Conservation (phyloP, 1,140 invertebrate genomes). For the Drosophila triauraria region DNA sequence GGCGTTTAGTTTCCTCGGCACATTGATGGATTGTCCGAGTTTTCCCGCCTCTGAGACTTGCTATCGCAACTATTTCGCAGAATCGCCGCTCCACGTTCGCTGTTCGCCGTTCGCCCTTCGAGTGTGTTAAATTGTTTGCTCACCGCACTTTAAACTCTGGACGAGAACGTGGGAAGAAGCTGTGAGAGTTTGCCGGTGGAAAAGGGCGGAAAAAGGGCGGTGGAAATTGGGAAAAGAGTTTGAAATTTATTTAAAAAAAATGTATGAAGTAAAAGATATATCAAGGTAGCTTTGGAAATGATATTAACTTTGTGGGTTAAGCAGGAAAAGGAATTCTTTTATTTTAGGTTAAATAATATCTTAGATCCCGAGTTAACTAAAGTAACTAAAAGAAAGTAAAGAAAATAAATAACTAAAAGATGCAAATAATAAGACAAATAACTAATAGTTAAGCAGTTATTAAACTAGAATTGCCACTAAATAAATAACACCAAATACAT, state of each 20-base stretch:
- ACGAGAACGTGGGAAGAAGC: slow-evolving; percentile 58
- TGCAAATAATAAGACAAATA: no score
- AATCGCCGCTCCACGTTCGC: background rate
- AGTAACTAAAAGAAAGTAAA: background rate
- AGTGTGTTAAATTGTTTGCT: slow-evolving; percentile 74
- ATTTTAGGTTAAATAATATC: no score
- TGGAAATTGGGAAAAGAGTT: background rate
- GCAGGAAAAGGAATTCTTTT: no score
- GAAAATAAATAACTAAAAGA: no score
- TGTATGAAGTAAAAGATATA: fast-evolving
- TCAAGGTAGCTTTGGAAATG: no score
- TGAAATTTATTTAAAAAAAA: background rate
- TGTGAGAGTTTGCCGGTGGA: background rate
- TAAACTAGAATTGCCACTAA: no score
- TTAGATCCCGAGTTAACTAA: no score
- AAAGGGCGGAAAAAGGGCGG: no score
- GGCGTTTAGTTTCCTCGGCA: slow-evolving; percentile 55
- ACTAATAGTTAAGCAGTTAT: no score
- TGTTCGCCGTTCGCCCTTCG: slow-evolving; percentile 5
- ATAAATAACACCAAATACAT: no score
- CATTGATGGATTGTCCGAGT: slow-evolving; percentile 71
- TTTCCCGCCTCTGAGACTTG: slow-evolving; percentile 11
- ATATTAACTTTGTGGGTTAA: no score
- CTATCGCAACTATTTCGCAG: slow-evolving; percentile 3
- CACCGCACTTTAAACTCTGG: slow-evolving; percentile 49